phyloP scores from a whole-genome alignment of 1,140 invertebrate genomes.

The Diachasmimorpha longicaudata region DNA sequence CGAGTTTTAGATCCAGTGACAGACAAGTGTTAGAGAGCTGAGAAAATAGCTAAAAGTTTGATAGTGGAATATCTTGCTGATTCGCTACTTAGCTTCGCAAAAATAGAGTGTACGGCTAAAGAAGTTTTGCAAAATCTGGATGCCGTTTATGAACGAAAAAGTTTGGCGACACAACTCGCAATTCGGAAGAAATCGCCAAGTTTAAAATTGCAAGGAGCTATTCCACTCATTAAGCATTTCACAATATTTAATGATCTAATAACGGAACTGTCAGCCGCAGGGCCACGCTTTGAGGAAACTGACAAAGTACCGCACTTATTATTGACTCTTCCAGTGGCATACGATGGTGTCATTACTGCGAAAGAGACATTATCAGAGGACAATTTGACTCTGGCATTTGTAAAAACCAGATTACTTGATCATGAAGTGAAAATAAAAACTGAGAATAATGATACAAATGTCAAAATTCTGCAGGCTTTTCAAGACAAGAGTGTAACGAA shows the following conservation, averaged over 20 bases:
- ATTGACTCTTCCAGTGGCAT: constrained; percentile 23
- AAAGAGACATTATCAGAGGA: constrained; percentile 35
- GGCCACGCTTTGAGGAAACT: constrained; percentile 18
- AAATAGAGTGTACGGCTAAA: constrained; percentile 39
- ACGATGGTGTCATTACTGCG: constrained; percentile 30
- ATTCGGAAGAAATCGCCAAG: constrained; percentile 48
- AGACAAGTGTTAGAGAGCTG: constrained; percentile 42
- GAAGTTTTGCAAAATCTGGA: constrained; percentile 51
- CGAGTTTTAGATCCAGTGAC: constrained; percentile 15
- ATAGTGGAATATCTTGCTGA: constrained; percentile 52
- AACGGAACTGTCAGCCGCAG: constrained; percentile 5
- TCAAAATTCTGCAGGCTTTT: constrained; percentile 24
- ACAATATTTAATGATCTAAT: constrained; percentile 43
- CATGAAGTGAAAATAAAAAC: constrained; percentile 26
- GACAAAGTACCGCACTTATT: constrained; percentile 31
- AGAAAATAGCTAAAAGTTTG: constrained; percentile 44
- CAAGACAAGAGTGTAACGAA: neutral
- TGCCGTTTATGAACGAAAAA: constrained; percentile 51
- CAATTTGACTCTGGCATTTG: constrained; percentile 29
- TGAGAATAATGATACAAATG: constrained; percentile 28
- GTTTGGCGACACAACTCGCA: constrained; percentile 49
- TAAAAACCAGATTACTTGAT: constrained; percentile 34
- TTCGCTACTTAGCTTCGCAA: constrained; percentile 46
- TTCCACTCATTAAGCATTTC: constrained; percentile 45
- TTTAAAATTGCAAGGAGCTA: constrained; percentile 51